Base-by-base conservation (phyloP, 2,113 vertebrate genomes). In the Larimichthys polyactis region DNA sequence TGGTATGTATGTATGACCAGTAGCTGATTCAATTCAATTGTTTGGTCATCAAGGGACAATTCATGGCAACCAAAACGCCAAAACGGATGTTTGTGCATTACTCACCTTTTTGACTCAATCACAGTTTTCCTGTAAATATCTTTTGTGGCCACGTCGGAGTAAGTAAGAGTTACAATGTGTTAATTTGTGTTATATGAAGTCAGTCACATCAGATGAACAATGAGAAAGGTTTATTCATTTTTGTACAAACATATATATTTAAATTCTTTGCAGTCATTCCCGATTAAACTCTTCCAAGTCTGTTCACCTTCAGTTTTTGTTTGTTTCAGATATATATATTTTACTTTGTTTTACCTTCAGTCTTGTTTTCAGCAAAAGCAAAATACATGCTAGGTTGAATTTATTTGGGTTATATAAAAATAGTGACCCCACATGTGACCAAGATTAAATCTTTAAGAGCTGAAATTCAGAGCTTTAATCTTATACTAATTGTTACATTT, bases 321-420 rank as follows among this genome's bases (percentile, higher is more conserved):
- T 59, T 66, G 52, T 32, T 44, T 43, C 10, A 52, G 49, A 20
- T 32, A 5, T 32, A 32, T 32, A 0, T 11, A n/a, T 20, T 16
- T 51, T 14, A 4, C 46, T 32, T 32, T 32, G 46, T 22, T 69
- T 11, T 7, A 19, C 15, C 48, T 69, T 27, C 44, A 57, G 58
- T 46, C 6, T 79, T 59, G 49, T 43, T 80, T 71, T 65, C 32
- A 60, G 48, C 78, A 66, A 52, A 66, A 52, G 46, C n/a, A 49
- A 76, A 75, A 29, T 16, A 48, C 17, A 17, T 4, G 15, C n/a
- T 66, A 52, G 27, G 17, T 60, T 49, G 17, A 12, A 70, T 32
- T 64, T 22, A 44, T 44, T 40, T n/a, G 11, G 9, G 9, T 46
- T 46, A 27, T 14, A 19, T 6, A 20, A 60, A 46, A 44, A 11